Evolutionary conservation across 1,140 invertebrate species (phyloP).

Genomic region (Zaprionus tsacasi): DNA sequence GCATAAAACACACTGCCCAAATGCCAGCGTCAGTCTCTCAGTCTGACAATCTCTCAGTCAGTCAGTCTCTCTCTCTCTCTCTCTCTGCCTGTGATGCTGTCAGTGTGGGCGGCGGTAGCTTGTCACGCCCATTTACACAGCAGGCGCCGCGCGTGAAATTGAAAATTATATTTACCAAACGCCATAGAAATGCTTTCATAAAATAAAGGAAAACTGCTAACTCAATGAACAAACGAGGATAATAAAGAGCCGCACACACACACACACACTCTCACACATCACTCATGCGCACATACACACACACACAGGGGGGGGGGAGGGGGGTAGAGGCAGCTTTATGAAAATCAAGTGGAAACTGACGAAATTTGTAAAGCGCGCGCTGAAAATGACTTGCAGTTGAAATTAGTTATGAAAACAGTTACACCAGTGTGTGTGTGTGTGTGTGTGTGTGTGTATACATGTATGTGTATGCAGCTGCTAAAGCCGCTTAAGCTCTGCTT

Average conservation of each 20-base stretch:
- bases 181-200: slow-evolving; percentile 42
- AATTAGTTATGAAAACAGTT: slow-evolving; percentile 29
- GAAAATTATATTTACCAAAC: slow-evolving; percentile 46
- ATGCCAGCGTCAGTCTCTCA: slow-evolving; percentile 10
- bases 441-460: background rate
- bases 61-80: background rate
- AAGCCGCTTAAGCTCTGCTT: slow-evolving; percentile 37
- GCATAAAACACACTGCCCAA: slow-evolving; percentile 49
- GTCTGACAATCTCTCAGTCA: background rate
- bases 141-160: slow-evolving; percentile 38
- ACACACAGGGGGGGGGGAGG: too few relatives aligned
- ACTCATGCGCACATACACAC: background rate
- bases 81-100: slow-evolving; percentile 1
- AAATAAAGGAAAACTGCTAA: slow-evolving; percentile 46
- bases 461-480: background rate
- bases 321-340: slow-evolving; percentile 2
- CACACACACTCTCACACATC: background rate
- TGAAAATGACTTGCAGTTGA: slow-evolving; percentile 32
- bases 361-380: slow-evolving; percentile 21
- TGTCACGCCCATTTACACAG: slow-evolving; percentile 47
- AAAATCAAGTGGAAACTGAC: slow-evolving; percentile 24
- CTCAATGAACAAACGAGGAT: slow-evolving; percentile 48
- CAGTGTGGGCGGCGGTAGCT: background rate
- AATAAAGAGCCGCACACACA: slow-evolving; percentile 33
- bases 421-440: background rate